Conservation (phyloP, 2,113 vertebrate genomes). For the Ceyx margarethae region DNA sequence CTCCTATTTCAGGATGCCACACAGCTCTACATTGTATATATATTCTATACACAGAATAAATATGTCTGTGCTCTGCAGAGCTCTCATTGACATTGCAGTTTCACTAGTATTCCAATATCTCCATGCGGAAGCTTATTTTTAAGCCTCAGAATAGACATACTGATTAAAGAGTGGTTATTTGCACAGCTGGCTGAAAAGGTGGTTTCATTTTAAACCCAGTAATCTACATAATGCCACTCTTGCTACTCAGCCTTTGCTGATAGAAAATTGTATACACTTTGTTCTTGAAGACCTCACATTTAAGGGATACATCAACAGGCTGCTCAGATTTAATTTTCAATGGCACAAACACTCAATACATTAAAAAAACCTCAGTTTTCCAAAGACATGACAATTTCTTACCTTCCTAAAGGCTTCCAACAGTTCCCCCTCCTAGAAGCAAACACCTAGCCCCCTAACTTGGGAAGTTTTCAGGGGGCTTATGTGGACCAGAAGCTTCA, state of each 20-base stretch:
- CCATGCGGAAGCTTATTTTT: constrained; percentile 18
- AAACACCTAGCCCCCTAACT: background rate
- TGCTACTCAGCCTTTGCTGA: background rate
- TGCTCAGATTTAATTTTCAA: background rate
- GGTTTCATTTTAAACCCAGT: background rate
- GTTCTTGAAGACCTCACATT: background rate
- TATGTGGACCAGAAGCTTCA: background rate
- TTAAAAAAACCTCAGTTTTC: background rate
- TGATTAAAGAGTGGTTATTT: constrained; percentile 16
- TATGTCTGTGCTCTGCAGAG: background rate
- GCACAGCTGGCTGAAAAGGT: constrained; percentile 7
- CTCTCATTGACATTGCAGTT: background rate
- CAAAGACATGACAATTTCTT: background rate
- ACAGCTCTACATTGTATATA: background rate
- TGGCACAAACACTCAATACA: background rate
- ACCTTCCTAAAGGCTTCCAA: background rate
- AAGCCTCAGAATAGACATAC: background rate
- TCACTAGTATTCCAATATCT: background rate
- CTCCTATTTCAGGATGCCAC: background rate
- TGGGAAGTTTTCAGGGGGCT: background rate
- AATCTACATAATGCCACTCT: background rate
- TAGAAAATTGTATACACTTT: background rate
- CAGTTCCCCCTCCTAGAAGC: background rate
- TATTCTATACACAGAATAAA: background rate
- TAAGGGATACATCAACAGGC: background rate